These are phyloP conservation scores for Nomada ruficornis DNA, from an alignment of 2,888 invertebrate species.

Conservation along the genomic window DNA sequence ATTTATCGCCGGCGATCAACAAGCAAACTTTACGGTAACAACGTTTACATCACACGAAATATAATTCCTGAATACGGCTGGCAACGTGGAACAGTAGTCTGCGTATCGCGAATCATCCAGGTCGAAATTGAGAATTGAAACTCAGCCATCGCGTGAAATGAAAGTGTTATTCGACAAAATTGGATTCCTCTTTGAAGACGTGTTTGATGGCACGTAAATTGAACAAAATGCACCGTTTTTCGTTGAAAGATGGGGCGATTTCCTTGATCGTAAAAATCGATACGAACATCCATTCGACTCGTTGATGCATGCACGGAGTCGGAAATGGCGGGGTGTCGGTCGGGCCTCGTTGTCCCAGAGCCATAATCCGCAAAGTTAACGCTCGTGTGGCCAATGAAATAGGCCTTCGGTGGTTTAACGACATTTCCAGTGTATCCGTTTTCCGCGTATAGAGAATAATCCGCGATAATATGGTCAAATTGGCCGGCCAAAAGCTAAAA, in stretches of 20 bases:
- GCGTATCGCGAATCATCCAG: background rate
- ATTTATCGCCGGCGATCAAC: constrained; percentile 16
- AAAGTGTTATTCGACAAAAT: background rate
- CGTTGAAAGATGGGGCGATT: constrained; percentile 1
- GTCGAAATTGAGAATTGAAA: background rate
- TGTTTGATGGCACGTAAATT: background rate
- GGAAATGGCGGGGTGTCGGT: constrained; percentile 40
- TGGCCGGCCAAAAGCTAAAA: constrained; percentile 10
- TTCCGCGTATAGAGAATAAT: constrained; percentile 34
- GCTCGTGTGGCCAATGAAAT: constrained; percentile 42
- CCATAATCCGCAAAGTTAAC: constrained; percentile 59
- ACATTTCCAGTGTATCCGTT: constrained; percentile 39
- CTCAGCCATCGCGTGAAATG: background rate
- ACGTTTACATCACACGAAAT: constrained; percentile 7
- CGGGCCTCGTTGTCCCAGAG: constrained; percentile 26
- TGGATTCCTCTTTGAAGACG: constrained; percentile 7
- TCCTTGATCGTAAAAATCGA: constrained; percentile 44
- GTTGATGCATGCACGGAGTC: constrained; percentile 30
- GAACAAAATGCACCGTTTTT: background rate
- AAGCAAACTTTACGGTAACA: constrained; percentile 16
- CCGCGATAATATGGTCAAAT: constrained; percentile 46
- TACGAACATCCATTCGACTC: constrained; percentile 16
- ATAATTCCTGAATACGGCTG: constrained; percentile 12
- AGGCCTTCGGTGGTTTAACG: constrained; percentile 61
- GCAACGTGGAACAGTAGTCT: background rate